phyloP scores from a whole-genome alignment of 1,140 invertebrate genomes.

The Drosophila pruinosa region DNA sequence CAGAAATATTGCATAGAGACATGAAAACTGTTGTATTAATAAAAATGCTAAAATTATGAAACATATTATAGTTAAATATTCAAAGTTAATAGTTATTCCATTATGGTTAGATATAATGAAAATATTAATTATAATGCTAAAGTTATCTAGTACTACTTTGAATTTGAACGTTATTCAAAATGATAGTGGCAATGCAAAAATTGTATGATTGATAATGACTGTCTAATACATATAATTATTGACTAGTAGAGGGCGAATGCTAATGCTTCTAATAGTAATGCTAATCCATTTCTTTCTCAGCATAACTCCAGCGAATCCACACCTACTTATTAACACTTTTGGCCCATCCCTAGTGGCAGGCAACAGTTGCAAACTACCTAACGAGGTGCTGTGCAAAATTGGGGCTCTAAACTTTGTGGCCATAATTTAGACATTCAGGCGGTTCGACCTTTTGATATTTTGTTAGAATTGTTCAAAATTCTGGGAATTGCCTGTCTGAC shows the following conservation, averaged over 20 bases:
- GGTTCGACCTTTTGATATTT: conserved; percentile 61
- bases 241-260: neutral
- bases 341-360: conserved; percentile 14
- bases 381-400: conserved; percentile 49
- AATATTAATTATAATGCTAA: neutral
- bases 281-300: neutral
- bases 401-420: conserved; percentile 23
- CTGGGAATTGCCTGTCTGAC: conserved; percentile 24
- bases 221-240: neutral
- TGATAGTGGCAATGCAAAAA: neutral
- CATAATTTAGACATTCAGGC: conserved; percentile 74
- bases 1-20: too few relatives aligned
- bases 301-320: neutral
- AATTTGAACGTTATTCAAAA: too few relatives aligned
- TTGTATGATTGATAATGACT: too few relatives aligned
- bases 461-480: conserved; percentile 39
- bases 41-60: too few relatives aligned
- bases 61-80: too few relatives aligned
- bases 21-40: too few relatives aligned
- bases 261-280: neutral
- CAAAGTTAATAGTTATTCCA: too few relatives aligned
- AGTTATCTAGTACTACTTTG: too few relatives aligned
- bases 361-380: conserved; percentile 14
- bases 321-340: conserved; percentile 6
- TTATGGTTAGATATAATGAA: too few relatives aligned